A percentile compares a stretch with the other conserved stretches of the same genome.
phyloP scores from a whole-genome alignment of 1,140 invertebrate species.

The Cydia strobilella region DNA sequence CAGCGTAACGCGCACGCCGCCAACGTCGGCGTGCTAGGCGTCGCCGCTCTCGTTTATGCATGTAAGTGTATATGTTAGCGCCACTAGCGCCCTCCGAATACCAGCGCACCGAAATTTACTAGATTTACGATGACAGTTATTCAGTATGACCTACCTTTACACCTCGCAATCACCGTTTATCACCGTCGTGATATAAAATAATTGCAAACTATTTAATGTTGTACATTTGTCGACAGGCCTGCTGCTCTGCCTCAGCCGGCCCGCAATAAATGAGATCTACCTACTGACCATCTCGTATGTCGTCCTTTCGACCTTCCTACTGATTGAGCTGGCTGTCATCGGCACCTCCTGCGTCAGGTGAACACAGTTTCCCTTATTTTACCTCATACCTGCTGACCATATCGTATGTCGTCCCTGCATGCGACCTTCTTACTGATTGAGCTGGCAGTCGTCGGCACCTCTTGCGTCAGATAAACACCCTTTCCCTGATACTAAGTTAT shows the following conservation, averaged over 20 bases:
- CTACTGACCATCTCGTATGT: slow-evolving; percentile 91
- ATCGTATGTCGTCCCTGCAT: slow-evolving; percentile 88
- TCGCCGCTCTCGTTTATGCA: slow-evolving; percentile 74
- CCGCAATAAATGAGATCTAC: slow-evolving; percentile 93
- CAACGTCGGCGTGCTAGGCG: slow-evolving; percentile 74
- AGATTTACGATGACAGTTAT: too few relatives aligned
- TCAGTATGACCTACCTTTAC: too few relatives aligned
- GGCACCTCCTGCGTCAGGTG: slow-evolving; percentile 77
- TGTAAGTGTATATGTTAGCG: slow-evolving; percentile 66
- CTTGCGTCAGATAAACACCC: too few relatives aligned
- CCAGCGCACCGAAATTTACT: too few relatives aligned
- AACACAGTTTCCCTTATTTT: slow-evolving; percentile 14
- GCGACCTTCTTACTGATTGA: slow-evolving; percentile 86
- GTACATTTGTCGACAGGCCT: slow-evolving; percentile 84
- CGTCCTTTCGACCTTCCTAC: slow-evolving; percentile 86
- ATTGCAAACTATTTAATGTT: too few relatives aligned
- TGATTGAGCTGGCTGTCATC: slow-evolving; percentile 82
- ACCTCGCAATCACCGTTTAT: too few relatives aligned
- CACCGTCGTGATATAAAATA: too few relatives aligned
- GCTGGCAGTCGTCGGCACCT: slow-evolving; percentile 44
- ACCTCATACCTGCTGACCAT: slow-evolving; percentile 87
- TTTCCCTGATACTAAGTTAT: too few relatives aligned
- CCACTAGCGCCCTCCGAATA: slow-evolving; percentile 22
- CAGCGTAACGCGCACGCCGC: slow-evolving; percentile 64
- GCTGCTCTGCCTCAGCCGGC: slow-evolving; percentile 87